Base-by-base conservation (phyloP, 2,797 vertebrate genomes). In the Gymnothorax reevesii region DNA sequence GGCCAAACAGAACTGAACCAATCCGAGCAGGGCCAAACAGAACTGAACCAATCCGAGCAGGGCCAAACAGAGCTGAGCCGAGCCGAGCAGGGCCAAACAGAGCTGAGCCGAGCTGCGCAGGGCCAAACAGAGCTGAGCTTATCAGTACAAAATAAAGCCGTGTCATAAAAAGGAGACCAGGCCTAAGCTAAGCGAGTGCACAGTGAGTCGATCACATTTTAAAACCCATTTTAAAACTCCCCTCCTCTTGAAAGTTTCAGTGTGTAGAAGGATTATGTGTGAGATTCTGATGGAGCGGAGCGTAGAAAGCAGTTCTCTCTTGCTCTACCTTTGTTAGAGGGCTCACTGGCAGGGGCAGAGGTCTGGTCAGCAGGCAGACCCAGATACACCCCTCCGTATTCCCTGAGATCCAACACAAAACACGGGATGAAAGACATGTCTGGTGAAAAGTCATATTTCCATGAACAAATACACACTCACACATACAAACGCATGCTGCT, bases 331-430 rank as follows among this genome's bases (percentile, higher is more conserved):
- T 98, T 98, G 0, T 85, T 91, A 59, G 94, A 93, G 83, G 97
- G 95, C 92, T 97, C 97, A 89, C 91, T 97, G 80, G 96, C 92
- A 86, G 95, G 95, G 89, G 97, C 94, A 64, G 91, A 90, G 86
- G 94, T 94, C 17, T 97, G 92, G 8, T 98, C 97, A 0, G 96
- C 89, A 0, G 98, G 98, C 17, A 99, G 93, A 66, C 98, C 98
- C 66, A 99, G 97, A 15, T 99, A 99, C 0, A 99, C 98, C 0
- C 98, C 98, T 0, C 98, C 98, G 33, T 99, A 99, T 92, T 99
- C 98, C 95, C 98, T 99, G 87, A 88, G 75, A 87, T 60, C 64
- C 88, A 17, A 20, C 2, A 49, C 71, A 49, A 49, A 75, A 75
- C 27, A 49, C 71, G 22, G 17, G 75, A n/a, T 54, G 75, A 79